phyloP scores from a whole-genome alignment of 2,888 invertebrate species.

The Galerucella calmariensis region DNA sequence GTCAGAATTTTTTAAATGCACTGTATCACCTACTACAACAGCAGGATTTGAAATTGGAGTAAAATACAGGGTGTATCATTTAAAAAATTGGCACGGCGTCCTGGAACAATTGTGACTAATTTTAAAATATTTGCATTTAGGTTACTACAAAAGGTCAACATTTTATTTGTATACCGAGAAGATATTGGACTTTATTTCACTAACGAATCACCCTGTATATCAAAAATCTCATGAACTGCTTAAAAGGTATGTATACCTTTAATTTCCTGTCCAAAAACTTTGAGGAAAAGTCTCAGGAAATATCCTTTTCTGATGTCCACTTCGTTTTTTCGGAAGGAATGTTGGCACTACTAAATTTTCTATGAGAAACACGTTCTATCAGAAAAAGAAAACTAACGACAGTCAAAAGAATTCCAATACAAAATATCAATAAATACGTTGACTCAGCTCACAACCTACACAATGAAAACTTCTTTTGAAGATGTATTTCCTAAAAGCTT shows the following conservation, averaged over 20 bases:
- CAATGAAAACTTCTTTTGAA: neutral
- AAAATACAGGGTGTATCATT: too few species aligned
- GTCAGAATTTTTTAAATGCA: too few species aligned
- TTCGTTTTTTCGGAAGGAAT: neutral
- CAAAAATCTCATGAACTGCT: too few species aligned
- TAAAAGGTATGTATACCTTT: neutral
- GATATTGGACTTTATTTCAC: too few species aligned
- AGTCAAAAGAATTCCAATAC: constrained; percentile 4
- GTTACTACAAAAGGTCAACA: too few species aligned
- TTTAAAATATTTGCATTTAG: too few species aligned
- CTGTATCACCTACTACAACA: too few species aligned
- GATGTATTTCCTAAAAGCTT: constrained; percentile 4
- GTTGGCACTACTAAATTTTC: constrained; percentile 22
- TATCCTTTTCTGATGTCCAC: neutral
- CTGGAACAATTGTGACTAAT: too few species aligned
- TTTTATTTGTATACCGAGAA: too few species aligned
- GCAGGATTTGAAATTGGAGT: too few species aligned
- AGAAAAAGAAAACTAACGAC: neutral
- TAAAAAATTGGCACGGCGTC: too few species aligned
- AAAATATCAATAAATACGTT: constrained; percentile 12
- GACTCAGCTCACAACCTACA: neutral
- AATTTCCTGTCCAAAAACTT: neutral
- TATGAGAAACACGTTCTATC: constrained; percentile 8
- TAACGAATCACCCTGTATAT: too few species aligned
- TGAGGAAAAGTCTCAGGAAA: neutral